Base-by-base conservation (phyloP, 2,113 vertebrate species). In the Jaculus jaculus region DNA sequence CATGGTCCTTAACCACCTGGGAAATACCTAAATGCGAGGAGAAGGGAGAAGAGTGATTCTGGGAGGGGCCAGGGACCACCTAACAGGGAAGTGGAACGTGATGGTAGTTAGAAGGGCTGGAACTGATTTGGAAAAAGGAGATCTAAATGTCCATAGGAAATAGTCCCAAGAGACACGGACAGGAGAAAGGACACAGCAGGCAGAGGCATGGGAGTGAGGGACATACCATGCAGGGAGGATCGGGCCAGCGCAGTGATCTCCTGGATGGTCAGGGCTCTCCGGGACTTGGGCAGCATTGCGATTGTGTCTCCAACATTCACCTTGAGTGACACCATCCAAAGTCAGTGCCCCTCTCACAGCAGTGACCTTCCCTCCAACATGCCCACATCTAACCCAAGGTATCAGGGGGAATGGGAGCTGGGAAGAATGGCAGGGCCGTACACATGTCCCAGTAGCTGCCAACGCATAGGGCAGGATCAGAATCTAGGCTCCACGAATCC, bases 281-380 rank as follows among this genome's bases (percentile, higher is more conserved):
- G 99, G 74, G 99, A 99, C 99, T 99, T 99, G 96, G 99, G 99
- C 98, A 99, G 98, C 99, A 99, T 99, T 96, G 99, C 99, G 98
- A 98, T 96, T 97, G 98, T 98, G 98, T 99, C 99, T 94, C 99
- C 99, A 99, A 99, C 99, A 99, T 99, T 99, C 99, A 99, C 99
- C 99, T 99, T 98, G 85, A 68, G 73, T 28, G 42, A 90, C 58
- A 94, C 23, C 63, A 87, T 30, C 58, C 63, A 60, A 82, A 63
- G 72, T 96, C 37, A 95, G 96, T 65, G 81, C 47, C 65, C 78
- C 58, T 69, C 85, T 32, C 42, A 88, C 69, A 84, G 61, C 81
- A 92, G 24, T 32, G 75, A 89, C 39, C 63, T 47, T 39, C 51
- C 77, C 69, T 32, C 72, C 51, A 75, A 37, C 18, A 61, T 23